Evolutionary conservation across 2,888 invertebrate genomes (phyloP).

Genomic region (Apotomis capreana): DNA sequence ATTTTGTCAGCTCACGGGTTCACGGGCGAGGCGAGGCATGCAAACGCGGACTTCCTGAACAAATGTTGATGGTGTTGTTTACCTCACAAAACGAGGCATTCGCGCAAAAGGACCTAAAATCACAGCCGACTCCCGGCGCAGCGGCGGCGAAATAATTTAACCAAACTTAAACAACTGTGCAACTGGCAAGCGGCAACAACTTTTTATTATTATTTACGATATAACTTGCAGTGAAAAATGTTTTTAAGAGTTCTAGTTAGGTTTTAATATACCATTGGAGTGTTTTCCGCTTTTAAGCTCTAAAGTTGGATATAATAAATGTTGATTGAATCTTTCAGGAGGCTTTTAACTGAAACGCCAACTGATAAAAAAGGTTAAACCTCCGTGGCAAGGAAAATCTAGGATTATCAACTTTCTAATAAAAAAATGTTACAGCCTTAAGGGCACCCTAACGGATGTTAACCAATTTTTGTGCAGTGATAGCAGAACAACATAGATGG

Average conservation of each 20-base stretch:
- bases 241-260: slow-evolving; percentile 1
- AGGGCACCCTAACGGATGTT: neutral
- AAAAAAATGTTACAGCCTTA: too few species aligned
- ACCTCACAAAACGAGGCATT: neutral
- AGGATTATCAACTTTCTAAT: too few species aligned
- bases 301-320: too few species aligned
- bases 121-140: neutral
- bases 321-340: too few species aligned
- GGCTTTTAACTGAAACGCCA: too few species aligned
- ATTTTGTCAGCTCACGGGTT: neutral
- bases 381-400: too few species aligned
- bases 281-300: too few species aligned
- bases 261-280: neutral
- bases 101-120: slow-evolving; percentile 9
- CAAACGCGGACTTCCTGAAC: slow-evolving; percentile 27
- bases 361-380: too few species aligned
- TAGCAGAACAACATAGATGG: too few species aligned
- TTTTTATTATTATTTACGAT: slow-evolving; percentile 29
- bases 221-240: slow-evolving; percentile 21
- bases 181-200: slow-evolving; percentile 5
- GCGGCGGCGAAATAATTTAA: slow-evolving; percentile 20
- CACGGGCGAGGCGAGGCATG: slow-evolving; percentile 15
- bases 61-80: slow-evolving; percentile 20
- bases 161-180: slow-evolving; percentile 21
- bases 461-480: neutral